A percentile compares a stretch with the other conserved stretches of the same genome.
Conservation (phyloP, 2,113 vertebrate species). For the Hippocampus abdominalis region DNA sequence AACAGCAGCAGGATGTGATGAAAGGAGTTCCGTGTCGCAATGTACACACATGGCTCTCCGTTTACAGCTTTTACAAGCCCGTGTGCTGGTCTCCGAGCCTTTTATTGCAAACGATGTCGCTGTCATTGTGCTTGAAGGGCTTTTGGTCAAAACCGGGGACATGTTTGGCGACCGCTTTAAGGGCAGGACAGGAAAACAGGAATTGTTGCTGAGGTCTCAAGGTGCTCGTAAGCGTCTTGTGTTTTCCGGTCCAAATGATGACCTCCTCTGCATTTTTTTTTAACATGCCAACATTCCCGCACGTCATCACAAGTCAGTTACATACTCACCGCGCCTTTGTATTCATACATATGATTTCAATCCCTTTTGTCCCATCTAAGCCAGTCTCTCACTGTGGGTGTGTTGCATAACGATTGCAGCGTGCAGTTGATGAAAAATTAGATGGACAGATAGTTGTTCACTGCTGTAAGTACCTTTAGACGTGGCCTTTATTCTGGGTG, state of each 20-base stretch:
- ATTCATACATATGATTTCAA: neutral
- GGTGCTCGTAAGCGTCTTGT: conserved; percentile 12
- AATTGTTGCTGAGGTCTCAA: conserved; percentile 38
- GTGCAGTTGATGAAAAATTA: too few species aligned
- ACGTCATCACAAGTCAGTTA: neutral
- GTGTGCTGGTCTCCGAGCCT: neutral
- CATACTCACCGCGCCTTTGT: neutral
- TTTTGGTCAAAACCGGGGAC: neutral
- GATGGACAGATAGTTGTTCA: too few species aligned
- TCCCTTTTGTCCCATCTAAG: too few species aligned
- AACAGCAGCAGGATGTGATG: conserved; percentile 1
- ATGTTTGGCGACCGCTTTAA: neutral
- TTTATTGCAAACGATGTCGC: neutral
- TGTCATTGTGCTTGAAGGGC: too few species aligned
- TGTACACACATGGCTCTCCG: neutral
- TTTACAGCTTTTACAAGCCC: neutral
- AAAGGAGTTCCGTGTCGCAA: conserved; percentile 4
- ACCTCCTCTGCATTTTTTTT: neutral
- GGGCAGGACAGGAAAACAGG: conserved; percentile 28
- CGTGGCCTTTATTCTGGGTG: too few species aligned
- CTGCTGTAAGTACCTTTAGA: too few species aligned
- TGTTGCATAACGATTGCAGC: too few species aligned
- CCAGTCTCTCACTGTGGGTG: too few species aligned
- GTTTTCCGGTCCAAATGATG: conserved; percentile 18
- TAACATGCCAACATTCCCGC: neutral